Evolutionary conservation across 2,888 invertebrate genomes (phyloP), one percentile per base, ranked within the genome.

Genomic region (Iselma pallidipennis): DNA sequence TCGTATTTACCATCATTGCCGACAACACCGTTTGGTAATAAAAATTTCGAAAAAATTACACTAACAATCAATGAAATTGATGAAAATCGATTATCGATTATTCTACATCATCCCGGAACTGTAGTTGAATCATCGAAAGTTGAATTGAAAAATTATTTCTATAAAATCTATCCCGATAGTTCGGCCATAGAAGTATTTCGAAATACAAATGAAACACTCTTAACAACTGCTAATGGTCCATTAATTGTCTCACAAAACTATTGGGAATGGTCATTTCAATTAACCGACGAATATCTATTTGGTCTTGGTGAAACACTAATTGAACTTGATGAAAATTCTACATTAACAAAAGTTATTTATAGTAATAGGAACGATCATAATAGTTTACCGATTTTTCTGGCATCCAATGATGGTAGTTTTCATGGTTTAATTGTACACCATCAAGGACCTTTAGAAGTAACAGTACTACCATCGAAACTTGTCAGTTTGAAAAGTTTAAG

Each of bases 211-310:
- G 81, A 83, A 10, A 53, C 72, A 4, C 77, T 88, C 57, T 82
- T 88, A 19, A 84, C 83, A 28, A 87, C 87, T 0, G 75, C 83
- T 0, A 78, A 82, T 64, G 88, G 88, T 0, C 87, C 89, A 0
- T 66, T 88, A 0, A 86, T 89, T 61, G 84, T 86, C 2, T 85
- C 87, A 0, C 78, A 85, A 21, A 80, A 83, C 48, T 88, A 87
- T 69, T 87, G 87, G 86, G 88, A 88, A 75, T 82, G 87, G 71
- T 81, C 85, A 0, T 81, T 89, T 16, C 83, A 82, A 65, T 69
- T 88, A 28, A 85, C 85, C 0, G 80, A 84, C 19, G 82, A 83
- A 57, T 76, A 81, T 0, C 80, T 88, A 71, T 88, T 84, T 63
- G 89, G 88, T 0, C 76, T 89, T 1, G 87, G 86, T 19, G 82